Percentiles rank a stretch among this genome's conserved stretches.
Evolutionary conservation across 2,888 invertebrate species (phyloP).

Genomic region (Lepas anatifera): DNA sequence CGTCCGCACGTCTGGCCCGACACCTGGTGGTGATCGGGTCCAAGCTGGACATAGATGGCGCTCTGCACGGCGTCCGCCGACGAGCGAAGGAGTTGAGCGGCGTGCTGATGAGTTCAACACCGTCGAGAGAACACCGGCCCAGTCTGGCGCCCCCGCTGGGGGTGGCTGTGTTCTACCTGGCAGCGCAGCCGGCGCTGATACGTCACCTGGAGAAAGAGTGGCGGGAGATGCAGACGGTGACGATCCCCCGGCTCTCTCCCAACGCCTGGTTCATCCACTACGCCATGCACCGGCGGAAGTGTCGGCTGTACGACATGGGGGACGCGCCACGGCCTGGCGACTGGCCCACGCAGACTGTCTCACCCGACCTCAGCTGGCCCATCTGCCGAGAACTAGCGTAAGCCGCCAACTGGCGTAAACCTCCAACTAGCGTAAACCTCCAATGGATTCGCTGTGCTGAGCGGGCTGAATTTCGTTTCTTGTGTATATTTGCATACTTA

Average conservation of each 20-base stretch:
- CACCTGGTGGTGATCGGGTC: not conserved
- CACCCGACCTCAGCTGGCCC: not conserved
- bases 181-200: not conserved
- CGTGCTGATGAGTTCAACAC: not conserved
- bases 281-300: not conserved
- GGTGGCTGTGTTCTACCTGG: not conserved
- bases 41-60: not conserved
- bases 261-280: conserved; percentile 1
- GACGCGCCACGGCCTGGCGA: no score
- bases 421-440: no score
- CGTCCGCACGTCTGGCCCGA: not conserved
- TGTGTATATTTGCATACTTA: no score
- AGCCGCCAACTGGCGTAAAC: no score
- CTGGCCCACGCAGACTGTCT: no score
- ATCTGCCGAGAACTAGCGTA: not conserved
- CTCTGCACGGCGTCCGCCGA: not conserved
- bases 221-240: conserved; percentile 1
- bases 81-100: not conserved
- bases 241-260: not conserved
- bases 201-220: not conserved
- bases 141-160: not conserved
- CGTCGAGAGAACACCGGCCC: not conserved
- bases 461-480: no score
- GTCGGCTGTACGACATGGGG: not conserved
- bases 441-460: no score